Conservation (phyloP, 1,140 invertebrate genomes). For the Bombyx mori region DNA sequence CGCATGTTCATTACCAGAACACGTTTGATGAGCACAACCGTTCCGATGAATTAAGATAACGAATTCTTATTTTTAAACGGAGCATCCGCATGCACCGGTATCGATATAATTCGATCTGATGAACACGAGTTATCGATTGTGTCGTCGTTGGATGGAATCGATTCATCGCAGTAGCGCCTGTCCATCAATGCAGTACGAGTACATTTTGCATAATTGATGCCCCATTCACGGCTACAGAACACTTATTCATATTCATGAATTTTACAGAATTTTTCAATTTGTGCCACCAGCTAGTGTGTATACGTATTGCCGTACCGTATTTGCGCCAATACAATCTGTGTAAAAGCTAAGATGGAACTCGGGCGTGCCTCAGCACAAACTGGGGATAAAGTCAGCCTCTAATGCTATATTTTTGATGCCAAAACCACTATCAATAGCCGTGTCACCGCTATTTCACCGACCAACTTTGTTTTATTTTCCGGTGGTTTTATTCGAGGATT, state of each 20-base stretch:
- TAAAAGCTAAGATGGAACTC: conserved; percentile 44
- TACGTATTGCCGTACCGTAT: conserved; percentile 53
- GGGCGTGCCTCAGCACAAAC: conserved; percentile 21
- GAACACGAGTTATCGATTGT: conserved; percentile 29
- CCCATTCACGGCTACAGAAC: conserved; percentile 55
- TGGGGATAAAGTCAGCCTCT: conserved; percentile 38
- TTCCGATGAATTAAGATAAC: conserved; percentile 16
- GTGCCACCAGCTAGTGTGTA: conserved; percentile 47
- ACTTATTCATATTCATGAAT: conserved; percentile 70
- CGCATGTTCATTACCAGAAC: conserved; percentile 18
- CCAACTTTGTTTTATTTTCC: no score
- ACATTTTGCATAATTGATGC: conserved; percentile 68
- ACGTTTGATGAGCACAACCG: conserved; percentile 20
- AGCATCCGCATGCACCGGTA: not conserved
- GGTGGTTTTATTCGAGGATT: no score
- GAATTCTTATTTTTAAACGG: no score
- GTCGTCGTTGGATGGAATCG: conserved; percentile 33
- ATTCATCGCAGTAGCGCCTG: conserved; percentile 21
- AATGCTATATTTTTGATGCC: conserved; percentile 46
- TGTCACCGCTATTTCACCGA: conserved; percentile 13
- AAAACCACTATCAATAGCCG: conserved; percentile 22
- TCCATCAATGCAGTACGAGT: conserved; percentile 53
- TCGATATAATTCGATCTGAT: conserved; percentile 23
- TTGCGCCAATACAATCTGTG: conserved; percentile 57
- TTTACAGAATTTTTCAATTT: conserved; percentile 67